These are phyloP conservation scores for Crambe crambe DNA, from an alignment of 37 sponge, comb jelly and placozoan species.

Conservation along the genomic window DNA sequence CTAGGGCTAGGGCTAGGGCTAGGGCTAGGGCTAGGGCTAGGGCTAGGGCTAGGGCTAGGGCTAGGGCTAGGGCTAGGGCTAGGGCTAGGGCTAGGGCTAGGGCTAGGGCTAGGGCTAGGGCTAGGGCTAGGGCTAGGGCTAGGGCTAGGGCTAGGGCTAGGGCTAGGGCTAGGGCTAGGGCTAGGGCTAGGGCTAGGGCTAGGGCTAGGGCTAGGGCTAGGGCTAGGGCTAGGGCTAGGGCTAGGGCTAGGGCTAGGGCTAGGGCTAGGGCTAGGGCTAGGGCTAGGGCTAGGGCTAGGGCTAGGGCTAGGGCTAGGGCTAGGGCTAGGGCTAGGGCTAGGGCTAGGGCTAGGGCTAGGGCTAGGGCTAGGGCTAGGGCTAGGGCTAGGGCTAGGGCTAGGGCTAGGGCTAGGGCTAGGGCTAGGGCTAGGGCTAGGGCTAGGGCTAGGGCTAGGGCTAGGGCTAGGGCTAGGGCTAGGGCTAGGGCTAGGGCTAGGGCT, in stretches of 20 bases:
- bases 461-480: conserved; percentile 18
- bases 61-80: conserved; percentile 1
- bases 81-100: conserved; percentile 1
- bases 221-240: conserved; percentile 1
- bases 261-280: conserved; percentile 1
- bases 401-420: conserved; percentile 1
- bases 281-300: conserved; percentile 1
- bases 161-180: conserved; percentile 1
- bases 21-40: conserved; percentile 1
- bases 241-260: conserved; percentile 1
- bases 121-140: conserved; percentile 1
- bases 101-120: conserved; percentile 1
- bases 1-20: conserved; percentile 1
- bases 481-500: conserved; percentile 9
- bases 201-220: conserved; percentile 1
- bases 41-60: conserved; percentile 1
- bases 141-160: conserved; percentile 1
- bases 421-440: conserved; percentile 1
- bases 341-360: conserved; percentile 1
- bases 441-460: conserved; percentile 4
- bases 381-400: conserved; percentile 1
- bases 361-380: conserved; percentile 1
- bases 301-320: conserved; percentile 1
- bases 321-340: conserved; percentile 1
- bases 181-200: conserved; percentile 1